Evolutionary conservation across 2,113 vertebrate genomes (phyloP).

Genomic region (Pachypanchax playfairii): DNA sequence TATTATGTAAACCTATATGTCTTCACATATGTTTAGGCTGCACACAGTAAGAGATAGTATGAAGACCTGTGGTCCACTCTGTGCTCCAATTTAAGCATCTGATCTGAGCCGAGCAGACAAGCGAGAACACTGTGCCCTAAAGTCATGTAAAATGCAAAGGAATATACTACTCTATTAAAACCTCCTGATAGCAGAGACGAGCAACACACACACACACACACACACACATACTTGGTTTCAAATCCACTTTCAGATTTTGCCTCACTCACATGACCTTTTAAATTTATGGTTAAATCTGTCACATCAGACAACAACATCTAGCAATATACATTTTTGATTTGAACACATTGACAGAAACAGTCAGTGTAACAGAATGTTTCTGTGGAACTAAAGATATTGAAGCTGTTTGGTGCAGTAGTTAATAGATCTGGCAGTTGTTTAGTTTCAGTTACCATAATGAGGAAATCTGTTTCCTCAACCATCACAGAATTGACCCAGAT

Average conservation of each 20-base stretch:
- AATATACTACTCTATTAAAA: constrained; percentile 83
- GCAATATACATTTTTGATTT: constrained; percentile 36
- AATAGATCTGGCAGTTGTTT: background rate
- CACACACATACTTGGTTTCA: too few relatives aligned
- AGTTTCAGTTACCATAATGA: constrained; percentile 17
- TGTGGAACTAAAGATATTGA: background rate
- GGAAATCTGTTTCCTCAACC: constrained; percentile 38
- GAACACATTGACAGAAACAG: constrained; percentile 17
- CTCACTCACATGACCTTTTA: constrained; percentile 27
- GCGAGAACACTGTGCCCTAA: constrained; percentile 88
- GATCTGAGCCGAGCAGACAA: constrained; percentile 95
- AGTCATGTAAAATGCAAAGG: constrained; percentile 95
- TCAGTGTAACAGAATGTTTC: constrained; percentile 2
- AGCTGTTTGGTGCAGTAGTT: constrained; percentile 1
- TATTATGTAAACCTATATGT: too few relatives aligned
- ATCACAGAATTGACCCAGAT: constrained; percentile 47
- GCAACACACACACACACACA: constrained; percentile 44
- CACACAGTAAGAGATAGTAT: constrained; percentile 63
- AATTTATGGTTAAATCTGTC: constrained; percentile 34
- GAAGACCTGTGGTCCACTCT: constrained; percentile 81
- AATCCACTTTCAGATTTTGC: constrained; percentile 35
- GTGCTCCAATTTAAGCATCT: constrained; percentile 86
- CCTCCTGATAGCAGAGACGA: constrained; percentile 69
- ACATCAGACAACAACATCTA: constrained; percentile 38
- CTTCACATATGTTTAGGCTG: constrained; percentile 27